Base-by-base conservation (phyloP, 2,797 vertebrate genomes). In the Sebastiscus albofasciatus region DNA sequence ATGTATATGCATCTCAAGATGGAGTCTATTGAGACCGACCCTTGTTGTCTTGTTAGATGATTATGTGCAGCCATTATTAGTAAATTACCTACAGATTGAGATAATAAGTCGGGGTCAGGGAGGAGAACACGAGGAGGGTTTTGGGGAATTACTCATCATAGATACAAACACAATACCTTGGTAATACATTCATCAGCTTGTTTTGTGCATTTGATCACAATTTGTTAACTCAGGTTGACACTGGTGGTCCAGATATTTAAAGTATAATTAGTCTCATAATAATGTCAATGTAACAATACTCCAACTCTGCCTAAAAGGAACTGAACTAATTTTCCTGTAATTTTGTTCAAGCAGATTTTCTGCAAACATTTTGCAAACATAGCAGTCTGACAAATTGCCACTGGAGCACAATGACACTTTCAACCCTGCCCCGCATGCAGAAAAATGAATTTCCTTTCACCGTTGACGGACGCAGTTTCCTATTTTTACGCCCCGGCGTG, bases 341-440 rank as follows among this genome's bases (percentile, higher is more conserved):
- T 91, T 92, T 89, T 22, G 66, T 79, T 86, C 79, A 80, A 85
- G 86, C 68, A 1, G 82, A 80, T 88, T 91, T 90, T 42, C 75
- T 82, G 71, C 80, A 77, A 73, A 81, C 74, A 78, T 88, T 81
- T 88, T 55, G 70, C 80, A 87, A 82, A 77, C 87, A 79, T 55
- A 56, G 79, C 87, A 75, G 77, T 79, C 82, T 87, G 80, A 92
- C 84, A 88, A 89, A 86, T 91, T 87, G 86, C 90, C 81, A 77
- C 76, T 29, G 68, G 75, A 87, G 84, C 86, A 90, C 92, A 93
- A 90, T 87, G 81, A 85, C 54, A 68, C 89, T 78, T 81, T 87
- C 77, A 84, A 85, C 80, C 59, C 69, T n/a, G 36, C 75, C 67
- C 77, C 10, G 76, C 81, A 16, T 74, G 78, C 77, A 72, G 74